Conservation (phyloP, 2,888 invertebrate genomes). For the Aproaerema taeniolella region DNA sequence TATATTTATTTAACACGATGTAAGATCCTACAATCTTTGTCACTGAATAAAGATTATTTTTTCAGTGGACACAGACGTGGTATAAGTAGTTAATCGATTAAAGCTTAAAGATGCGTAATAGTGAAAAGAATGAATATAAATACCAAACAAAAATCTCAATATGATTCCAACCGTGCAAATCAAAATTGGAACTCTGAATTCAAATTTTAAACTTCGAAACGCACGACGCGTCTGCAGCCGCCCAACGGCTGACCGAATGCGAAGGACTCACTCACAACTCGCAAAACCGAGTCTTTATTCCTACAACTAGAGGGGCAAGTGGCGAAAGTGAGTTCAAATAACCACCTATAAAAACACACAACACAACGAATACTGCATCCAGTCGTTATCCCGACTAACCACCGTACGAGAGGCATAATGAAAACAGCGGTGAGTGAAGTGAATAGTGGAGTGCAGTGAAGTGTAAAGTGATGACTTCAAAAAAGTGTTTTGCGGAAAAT, state of each 20-base stretch:
- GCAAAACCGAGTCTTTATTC: conserved; percentile 39
- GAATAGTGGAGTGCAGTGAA: conserved; percentile 46
- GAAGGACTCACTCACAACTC: conserved; percentile 53
- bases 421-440: conserved; percentile 67
- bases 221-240: conserved; percentile 55
- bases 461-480: conserved; percentile 64
- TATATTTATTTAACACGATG: no score
- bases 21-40: no score
- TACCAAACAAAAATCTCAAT: no score
- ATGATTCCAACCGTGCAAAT: no score
- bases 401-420: conserved; percentile 70
- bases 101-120: no score
- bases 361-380: conserved; percentile 56
- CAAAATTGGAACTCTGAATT: conserved; percentile 17
- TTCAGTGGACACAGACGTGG: no score
- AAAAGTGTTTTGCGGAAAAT: conserved; percentile 45
- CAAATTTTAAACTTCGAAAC: conserved; percentile 27
- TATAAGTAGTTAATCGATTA: no score
- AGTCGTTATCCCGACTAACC: conserved; percentile 71
- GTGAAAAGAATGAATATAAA: no score
- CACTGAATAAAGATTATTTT: no score
- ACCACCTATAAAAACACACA: conserved; percentile 73
- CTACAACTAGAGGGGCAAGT: conserved; percentile 58
- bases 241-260: conserved; percentile 47
- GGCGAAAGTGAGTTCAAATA: conserved; percentile 74